Base-by-base conservation (phyloP, 2,113 vertebrate genomes). In the Gila orcuttii region DNA sequence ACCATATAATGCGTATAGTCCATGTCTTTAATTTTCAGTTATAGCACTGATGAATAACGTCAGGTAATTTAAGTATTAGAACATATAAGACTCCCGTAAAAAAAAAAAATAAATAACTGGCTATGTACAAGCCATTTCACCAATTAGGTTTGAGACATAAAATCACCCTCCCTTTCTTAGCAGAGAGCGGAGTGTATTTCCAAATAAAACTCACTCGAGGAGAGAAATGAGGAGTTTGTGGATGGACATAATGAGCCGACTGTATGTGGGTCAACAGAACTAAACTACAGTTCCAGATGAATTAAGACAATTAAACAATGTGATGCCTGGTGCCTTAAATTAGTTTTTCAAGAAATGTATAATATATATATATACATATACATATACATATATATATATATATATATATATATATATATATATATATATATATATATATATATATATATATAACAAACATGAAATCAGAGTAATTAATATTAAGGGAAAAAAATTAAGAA, bases 181-280 rank as follows among this genome's bases (percentile, higher is more conserved):
- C 36, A 64, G 39, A 47, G 39, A 62, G 78, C 59, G 4, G 77
- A 79, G 57, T 45, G 39, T 5, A 80, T 80, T 80, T 64, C 57
- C 42, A 9, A 82, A 82, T 52, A 69, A 69, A 82, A 82, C 64
- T 52, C 45, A 82, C 62, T 69, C 25, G 6, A 69, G 25, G 45
- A 69, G 42, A 69, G 45, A 82, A 82, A 69, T 82, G 10, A 55
- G 62, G 39, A 45, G 59, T 80, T 64, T 52, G 62, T 52, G 25
- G 47, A 82, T 36, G 64, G 80, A 82, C 80, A 55, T 81, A 66
- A 81, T 82, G 79, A 82, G 62, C 36, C n/a, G 11, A 33, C 25
- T 60, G 9, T 33, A 80, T 69, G 42, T 86, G 77, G 50, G 85
- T 73, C 66, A 80, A 73, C 39, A 73, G 36, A 60, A 47, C 39